These are phyloP conservation scores for Psylliodes chrysocephalus DNA, from an alignment of 2,888 invertebrate genomes.

Conservation along the genomic window DNA sequence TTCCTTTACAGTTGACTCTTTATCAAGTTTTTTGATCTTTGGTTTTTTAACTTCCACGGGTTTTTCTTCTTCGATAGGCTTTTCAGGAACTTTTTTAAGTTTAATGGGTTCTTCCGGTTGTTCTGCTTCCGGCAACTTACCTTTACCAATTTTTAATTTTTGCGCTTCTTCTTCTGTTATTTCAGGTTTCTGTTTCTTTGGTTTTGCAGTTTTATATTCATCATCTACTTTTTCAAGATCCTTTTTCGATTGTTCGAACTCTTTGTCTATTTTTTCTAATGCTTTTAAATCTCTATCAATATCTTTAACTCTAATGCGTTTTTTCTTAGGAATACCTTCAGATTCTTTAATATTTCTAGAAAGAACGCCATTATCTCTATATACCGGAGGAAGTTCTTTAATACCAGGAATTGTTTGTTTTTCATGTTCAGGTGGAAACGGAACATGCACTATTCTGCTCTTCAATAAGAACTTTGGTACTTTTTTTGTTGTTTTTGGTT, in stretches of 20 bases:
- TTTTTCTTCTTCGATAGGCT: constrained; percentile 57
- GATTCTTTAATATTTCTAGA: constrained; percentile 67
- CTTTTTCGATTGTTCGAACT: constrained; percentile 60
- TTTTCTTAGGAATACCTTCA: constrained; percentile 62
- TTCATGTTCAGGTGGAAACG: constrained; percentile 64
- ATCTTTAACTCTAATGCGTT: constrained; percentile 62
- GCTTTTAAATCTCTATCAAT: constrained; percentile 59
- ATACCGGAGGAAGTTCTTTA: constrained; percentile 60
- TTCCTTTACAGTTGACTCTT: constrained; percentile 18
- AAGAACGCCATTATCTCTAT: constrained; percentile 64
- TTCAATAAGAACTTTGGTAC: constrained; percentile 65
- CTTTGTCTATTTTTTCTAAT: constrained; percentile 64
- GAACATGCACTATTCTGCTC: constrained; percentile 63
- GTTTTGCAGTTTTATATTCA: constrained; percentile 58
- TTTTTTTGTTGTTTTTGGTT: constrained; percentile 55
- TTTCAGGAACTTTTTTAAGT: constrained; percentile 67
- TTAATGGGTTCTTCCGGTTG: constrained; percentile 63
- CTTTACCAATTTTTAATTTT: constrained; percentile 62
- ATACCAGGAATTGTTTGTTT: constrained; percentile 57
- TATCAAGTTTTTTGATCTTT: constrained; percentile 46
- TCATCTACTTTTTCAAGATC: constrained; percentile 62
- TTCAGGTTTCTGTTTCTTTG: constrained; percentile 54
- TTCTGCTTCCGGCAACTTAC: constrained; percentile 63
- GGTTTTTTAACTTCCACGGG: constrained; percentile 57
- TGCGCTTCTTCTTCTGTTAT: constrained; percentile 55